Evolutionary conservation across 2,888 invertebrate genomes (phyloP), one percentile per base, ranked within the genome.

Genomic region (Andrena camellia): DNA sequence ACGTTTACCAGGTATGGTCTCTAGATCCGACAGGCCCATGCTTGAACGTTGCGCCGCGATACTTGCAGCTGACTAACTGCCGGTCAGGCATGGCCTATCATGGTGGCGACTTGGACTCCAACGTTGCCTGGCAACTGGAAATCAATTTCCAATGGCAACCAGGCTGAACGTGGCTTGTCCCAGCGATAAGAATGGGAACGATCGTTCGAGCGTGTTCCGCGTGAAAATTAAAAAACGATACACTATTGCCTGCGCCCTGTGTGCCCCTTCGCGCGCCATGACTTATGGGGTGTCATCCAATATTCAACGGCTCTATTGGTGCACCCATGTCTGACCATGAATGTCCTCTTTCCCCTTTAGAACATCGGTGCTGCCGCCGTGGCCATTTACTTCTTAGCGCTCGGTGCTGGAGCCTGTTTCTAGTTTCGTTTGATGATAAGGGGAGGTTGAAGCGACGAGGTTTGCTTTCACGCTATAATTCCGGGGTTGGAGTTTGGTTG

Each of bases 21-120:
- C 92, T 83, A 92, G 90, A 83, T 92, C 92, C 74, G 92, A 89
- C 82, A 92, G 89, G 76, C 92, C 92, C 92, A 92, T 92, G 89
- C 88, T 92, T 87, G 86, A 89, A 89, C 90, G 84, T 89, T 90
- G 84, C 88, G 89, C 88, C 88, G 89, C 91, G 86, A 84, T 86
- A 90, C 90, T 88, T 83, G 88, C 81, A 89, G 90, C 90, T 87
- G 90, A 91, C 91, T 90, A 89, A 92, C 90, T 88, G 88, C 89
- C 91, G 89, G 90, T 78, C 79, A 81, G 79, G 85, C 86, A 83
- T 84, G 86, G 84, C 83, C 42, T 88, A 89, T 88, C 90, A 85
- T 89, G 88, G 88, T 90, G 85, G 90, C 83, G 88, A 90, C 90
- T 91, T 90, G 86, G 89, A 91, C 86, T 82, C 80, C 80, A 79